Conservation (phyloP, 1,140 invertebrate species). For the Papilio xuthus region DNA sequence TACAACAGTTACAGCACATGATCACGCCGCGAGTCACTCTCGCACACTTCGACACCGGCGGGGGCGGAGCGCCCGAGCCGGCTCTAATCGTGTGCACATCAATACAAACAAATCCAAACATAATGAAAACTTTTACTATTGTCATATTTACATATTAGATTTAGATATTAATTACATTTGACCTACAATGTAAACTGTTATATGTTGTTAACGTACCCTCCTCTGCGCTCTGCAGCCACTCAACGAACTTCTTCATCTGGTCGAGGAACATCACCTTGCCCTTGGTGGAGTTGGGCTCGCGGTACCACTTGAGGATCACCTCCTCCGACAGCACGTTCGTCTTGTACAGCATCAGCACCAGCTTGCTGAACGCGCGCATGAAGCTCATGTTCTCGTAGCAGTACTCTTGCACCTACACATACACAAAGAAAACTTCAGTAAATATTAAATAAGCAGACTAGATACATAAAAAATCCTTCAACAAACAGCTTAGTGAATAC, state of each 20-base stretch:
- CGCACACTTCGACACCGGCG: constrained; percentile 57
- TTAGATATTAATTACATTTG: no score
- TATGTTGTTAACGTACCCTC: constrained; percentile 86
- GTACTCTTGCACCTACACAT: constrained; percentile 91
- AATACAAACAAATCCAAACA: not conserved
- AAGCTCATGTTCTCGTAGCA: constrained; percentile 99
- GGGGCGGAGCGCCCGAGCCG: constrained; percentile 39
- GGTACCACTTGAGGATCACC: constrained; percentile 96
- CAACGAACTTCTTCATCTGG: constrained; percentile 98
- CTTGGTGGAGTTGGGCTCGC: constrained; percentile 94
- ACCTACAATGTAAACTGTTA: no score
- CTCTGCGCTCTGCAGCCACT: constrained; percentile 98
- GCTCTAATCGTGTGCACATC: constrained; percentile 56
- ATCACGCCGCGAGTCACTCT: constrained; percentile 40
- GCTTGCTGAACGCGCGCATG: constrained; percentile 99
- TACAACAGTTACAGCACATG: no score
- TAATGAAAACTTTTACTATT: no score
- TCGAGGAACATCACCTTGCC: constrained; percentile 98
- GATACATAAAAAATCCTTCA: no score
- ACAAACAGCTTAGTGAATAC: no score
- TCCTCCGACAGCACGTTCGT: constrained; percentile 96
- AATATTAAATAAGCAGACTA: no score
- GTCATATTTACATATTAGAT: no score
- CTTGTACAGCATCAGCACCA: constrained; percentile 97
- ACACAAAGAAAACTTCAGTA: not conserved